phyloP scores from a whole-genome alignment of 1,140 invertebrate species.

The Macrotrachela quadricornifera region DNA sequence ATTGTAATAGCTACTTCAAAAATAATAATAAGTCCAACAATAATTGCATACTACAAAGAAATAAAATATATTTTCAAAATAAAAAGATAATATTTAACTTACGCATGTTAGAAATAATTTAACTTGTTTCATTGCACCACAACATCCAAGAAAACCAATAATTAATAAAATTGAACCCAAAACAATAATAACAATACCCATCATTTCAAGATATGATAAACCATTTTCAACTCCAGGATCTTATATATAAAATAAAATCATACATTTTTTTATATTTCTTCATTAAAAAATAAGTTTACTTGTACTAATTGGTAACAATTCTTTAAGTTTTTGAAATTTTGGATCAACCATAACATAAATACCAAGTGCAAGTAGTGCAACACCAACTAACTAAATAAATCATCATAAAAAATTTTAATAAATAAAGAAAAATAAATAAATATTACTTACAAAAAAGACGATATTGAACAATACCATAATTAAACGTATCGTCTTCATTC shows the following conservation, averaged over 20 bases:
- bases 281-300: not conserved
- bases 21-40: too few relatives aligned
- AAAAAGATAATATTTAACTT: too few relatives aligned
- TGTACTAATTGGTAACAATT: not conserved
- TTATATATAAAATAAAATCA: not conserved
- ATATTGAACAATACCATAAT: too few relatives aligned
- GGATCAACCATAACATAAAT: conserved; percentile 1
- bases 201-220: conserved; percentile 4
- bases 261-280: not conserved
- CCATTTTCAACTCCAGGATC: not conserved
- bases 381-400: not conserved
- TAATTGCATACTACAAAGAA: too few relatives aligned
- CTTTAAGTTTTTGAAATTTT: not conserved
- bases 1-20: too few relatives aligned
- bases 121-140: conserved; percentile 2
- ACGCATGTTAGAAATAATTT: not conserved
- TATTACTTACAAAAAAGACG: too few relatives aligned
- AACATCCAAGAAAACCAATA: conserved; percentile 6
- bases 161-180: conserved; percentile 1
- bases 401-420: not conserved
- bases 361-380: not conserved
- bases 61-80: too few relatives aligned
- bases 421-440: not conserved
- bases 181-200: conserved; percentile 1
- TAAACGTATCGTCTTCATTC: too few relatives aligned